Base-by-base conservation (phyloP, 2,888 invertebrate genomes). In the Drosophila sordidapex region DNA sequence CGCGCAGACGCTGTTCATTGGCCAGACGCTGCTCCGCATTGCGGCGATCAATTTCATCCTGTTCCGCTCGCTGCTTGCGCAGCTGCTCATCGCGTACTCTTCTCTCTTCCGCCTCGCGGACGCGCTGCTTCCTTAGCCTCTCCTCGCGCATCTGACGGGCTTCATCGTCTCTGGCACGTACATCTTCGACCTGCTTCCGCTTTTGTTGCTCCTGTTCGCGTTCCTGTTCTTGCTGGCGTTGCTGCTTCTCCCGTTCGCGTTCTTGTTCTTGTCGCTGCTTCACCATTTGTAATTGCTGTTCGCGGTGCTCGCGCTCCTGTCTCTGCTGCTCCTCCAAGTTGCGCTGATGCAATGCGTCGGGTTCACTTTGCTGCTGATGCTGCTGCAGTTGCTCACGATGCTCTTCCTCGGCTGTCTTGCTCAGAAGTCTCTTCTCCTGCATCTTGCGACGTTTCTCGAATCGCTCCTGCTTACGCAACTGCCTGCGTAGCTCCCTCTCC, bases 401-500 rank as follows among this genome's bases (percentile, higher is more conserved):
- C 56, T 70, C 56, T 10, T 76, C 68, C 62, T 67, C 51, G 25
- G 6, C 33, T 58, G 29, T 31, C n/a, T 71, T 49, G 33, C 13
- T 68, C 4, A 72, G 48, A 5, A 38, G 71, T 29, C 69, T 61
- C 27, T 70, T 70, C 48, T 83, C 76, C 1, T 48, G 58, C 35
- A 60, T 31, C 66, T 75, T 79, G 7, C 78, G 76, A 33, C 78
- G 78, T 56, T 67, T 56, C 38, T 90, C 78, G 13, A 57, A 53
- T 21, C 72, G 62, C 58, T 89, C 83, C 58, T 81, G 80, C 10
- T 78, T 89, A 13, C 83, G 82, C 62, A 82, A 77, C 62, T 89
- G 80, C 4, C 90, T 84, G 43, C 80, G 85, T 10, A 82, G 70
- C 61, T 91, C 91, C 72, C 83, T 89, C 61, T 89, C 81, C 4